Base-by-base conservation (phyloP, 2,888 invertebrate genomes). In the Piscicola geometra region DNA sequence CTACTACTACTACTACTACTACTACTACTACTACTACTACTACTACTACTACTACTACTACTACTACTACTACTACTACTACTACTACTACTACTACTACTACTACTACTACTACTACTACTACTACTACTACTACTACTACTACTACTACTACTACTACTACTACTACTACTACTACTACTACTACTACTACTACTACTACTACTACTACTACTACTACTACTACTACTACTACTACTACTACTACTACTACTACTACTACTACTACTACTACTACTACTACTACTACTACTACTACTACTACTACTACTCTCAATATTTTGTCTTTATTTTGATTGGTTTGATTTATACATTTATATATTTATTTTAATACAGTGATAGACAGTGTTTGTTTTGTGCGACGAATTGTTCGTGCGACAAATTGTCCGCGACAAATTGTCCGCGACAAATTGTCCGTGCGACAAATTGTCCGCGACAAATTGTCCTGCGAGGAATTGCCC, bases 111-210 rank as follows among this genome's bases (percentile, higher is more conserved):
- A 50, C 52, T 50, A 50, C 52, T 50, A 50, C 52, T 50, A 50
- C 52, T 50, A 50, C 52, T 50, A 50, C 52, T 50, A 50, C 52
- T 50, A 50, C 52, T 50, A 50, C 18, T 50, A 50, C 52, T 50
- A 50, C 52, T 50, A 50, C 52, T 50, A 50, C 52, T 50, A 50
- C 52, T n/a, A 50, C 52, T 50, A 50, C 52, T 50, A 50, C 52
- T 50, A 50, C 52, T 50, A 50, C 52, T 50, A 50, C 52, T 50
- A 50, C 52, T 50, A 50, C 52, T 50, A 50, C 52, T 50, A 50
- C 52, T 50, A 50, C 52, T 50, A 50, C 52, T 50, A 50, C 18
- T 50, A 50, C 52, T 50, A 50, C 52, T 50, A 50, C 52, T 50
- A 50, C 52, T 50, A 50, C 52, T n/a, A 50, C 52, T 50, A 50